Evolutionary conservation across 2,113 vertebrate genomes (phyloP).

Genomic region (Cricetomys ansorgei): DNA sequence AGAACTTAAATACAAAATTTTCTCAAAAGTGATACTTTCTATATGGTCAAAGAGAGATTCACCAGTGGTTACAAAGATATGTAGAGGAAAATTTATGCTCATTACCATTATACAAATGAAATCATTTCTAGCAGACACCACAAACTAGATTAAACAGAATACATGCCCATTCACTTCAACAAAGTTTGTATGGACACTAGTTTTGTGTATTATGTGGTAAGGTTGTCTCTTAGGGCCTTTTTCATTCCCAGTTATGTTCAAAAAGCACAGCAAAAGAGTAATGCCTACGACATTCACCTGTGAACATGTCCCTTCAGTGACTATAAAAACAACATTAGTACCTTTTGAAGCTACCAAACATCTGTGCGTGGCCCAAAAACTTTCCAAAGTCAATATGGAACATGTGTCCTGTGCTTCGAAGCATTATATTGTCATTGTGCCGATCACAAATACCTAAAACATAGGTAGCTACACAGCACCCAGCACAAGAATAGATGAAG

Average conservation of each 20-base stretch:
- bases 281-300: no score
- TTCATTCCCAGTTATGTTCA: slow-evolving; percentile 10
- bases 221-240: background rate
- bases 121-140: slow-evolving; percentile 33
- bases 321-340: slow-evolving; percentile 77
- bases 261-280: no score
- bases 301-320: background rate
- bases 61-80: slow-evolving; percentile 10
- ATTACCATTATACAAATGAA: slow-evolving; percentile 20
- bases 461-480: slow-evolving; percentile 98
- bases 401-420: slow-evolving; percentile 98
- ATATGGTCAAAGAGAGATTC: slow-evolving; percentile 19
- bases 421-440: slow-evolving; percentile 99
- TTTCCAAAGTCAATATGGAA: slow-evolving; percentile 99
- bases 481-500: slow-evolving; percentile 99
- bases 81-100: slow-evolving; percentile 6
- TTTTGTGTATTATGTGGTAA: slow-evolving; percentile 7
- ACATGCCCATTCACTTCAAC: slow-evolving; percentile 43
- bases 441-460: slow-evolving; percentile 98
- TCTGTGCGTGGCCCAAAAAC: slow-evolving; percentile 98
- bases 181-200: background rate
- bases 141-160: slow-evolving; percentile 41
- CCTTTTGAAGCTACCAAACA: slow-evolving; percentile 99
- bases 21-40: slow-evolving; percentile 32
- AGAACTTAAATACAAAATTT: slow-evolving; percentile 36